Evolutionary conservation across 2,113 vertebrate genomes (phyloP), one percentile per base, ranked within the genome.

Genomic region (Hiodon tergisus): DNA sequence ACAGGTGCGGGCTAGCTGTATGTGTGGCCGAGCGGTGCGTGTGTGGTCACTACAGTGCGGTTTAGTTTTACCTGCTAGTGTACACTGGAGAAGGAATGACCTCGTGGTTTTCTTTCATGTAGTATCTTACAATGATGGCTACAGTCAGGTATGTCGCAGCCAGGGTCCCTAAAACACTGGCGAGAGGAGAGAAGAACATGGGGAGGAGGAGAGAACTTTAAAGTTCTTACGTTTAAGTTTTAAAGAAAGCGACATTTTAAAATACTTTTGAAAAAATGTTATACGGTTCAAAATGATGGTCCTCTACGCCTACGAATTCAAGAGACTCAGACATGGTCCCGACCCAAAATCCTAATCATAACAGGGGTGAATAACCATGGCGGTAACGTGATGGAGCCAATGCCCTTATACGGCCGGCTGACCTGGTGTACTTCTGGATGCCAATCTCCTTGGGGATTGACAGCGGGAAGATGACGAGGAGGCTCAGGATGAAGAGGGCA

Each of bases 101-200:
- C 55, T 81, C 74, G 4, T 72, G 85, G 62, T 87, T 71, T 4
- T 83, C 76, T 72, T 75, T 82, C 69, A 88, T 84, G 82, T 94
- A 85, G 84, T 94, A 95, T 68, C 93, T 94, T 65, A 95, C 59
- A 63, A 93, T 65, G 63, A 96, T 83, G 59, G 93, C 91, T 6
- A 89, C 69, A 14, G 92, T 93, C 85, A 96, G 86, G 83, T 95
- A 95, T 78, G 88, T 91, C 0, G 94, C 93, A 0, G 95, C 92
- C 80, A 96, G 76, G 0, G 94, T 96, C 3, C 95, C 95, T 48
- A 96, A 86, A 70, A 93, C 89, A 77, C 94, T 95, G 7, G 50
- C 67, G 71, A 76, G 70, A 62, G 57, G 83, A 59, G n/a, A 69
- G 50, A n/a, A 54, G 31, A 14, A 31, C 9, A 65, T 7, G 14